Conservation (phyloP, 1,140 invertebrate genomes). For the Ceratina australensis region DNA sequence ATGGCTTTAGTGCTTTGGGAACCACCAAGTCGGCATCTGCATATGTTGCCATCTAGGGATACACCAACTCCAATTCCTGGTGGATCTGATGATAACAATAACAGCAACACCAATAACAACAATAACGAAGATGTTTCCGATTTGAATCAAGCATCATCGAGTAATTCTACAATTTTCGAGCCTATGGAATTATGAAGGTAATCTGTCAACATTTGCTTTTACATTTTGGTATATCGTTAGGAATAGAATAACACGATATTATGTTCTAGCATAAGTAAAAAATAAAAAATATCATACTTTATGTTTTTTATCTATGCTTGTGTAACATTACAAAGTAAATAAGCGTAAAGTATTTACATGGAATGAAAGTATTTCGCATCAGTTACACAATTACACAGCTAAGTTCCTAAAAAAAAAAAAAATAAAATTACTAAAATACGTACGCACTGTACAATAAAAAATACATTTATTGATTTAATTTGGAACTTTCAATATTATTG, state of each 20-base stretch:
- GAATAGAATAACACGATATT: constrained; percentile 9
- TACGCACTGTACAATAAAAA: not conserved
- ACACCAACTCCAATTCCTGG: constrained; percentile 51
- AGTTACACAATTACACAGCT: not conserved
- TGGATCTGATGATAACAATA: constrained; percentile 60
- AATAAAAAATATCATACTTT: not conserved
- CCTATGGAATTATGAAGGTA: constrained; percentile 74
- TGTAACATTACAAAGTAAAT: not conserved
- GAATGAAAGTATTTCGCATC: not conserved
- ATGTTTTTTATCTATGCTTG: constrained; percentile 27
- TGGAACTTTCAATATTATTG: constrained; percentile 14
- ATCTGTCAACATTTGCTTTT: constrained; percentile 22
- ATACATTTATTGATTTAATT: not conserved
- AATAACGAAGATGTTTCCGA: constrained; percentile 69
- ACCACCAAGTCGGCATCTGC: constrained; percentile 82
- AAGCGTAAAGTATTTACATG: not conserved
- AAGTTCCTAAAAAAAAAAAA: not conserved
- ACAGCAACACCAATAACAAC: constrained; percentile 63
- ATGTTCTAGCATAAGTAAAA: constrained; percentile 16
- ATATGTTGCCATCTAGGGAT: constrained; percentile 65
- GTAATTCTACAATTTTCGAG: constrained; percentile 60
- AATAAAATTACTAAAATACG: not conserved
- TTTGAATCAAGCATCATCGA: constrained; percentile 67
- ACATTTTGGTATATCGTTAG: constrained; percentile 30
- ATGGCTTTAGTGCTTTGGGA: constrained; percentile 89